Evolutionary conservation across 2,113 vertebrate species (phyloP).

Genomic region (Trinectes maculatus): DNA sequence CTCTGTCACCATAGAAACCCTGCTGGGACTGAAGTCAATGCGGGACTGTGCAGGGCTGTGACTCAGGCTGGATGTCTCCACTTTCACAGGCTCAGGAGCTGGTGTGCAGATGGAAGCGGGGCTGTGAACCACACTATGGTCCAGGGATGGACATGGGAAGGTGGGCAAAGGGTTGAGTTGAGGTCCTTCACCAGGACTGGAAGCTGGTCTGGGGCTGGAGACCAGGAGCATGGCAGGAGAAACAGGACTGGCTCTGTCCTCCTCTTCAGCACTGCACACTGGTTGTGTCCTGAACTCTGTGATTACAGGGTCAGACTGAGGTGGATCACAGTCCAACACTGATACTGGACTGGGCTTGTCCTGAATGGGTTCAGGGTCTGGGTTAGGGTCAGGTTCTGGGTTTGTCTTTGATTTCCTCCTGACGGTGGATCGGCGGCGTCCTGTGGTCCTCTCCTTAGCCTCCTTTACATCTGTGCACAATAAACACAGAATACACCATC

Average conservation of each 20-base stretch:
- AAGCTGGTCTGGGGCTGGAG: constrained; percentile 10
- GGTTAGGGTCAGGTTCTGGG: constrained; percentile 23
- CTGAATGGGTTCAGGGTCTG: not conserved
- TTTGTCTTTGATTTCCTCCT: constrained; percentile 57
- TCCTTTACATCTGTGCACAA: constrained; percentile 45
- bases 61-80: constrained; percentile 62
- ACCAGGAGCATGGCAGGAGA: not conserved
- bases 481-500: not conserved
- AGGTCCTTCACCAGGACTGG: constrained; percentile 11
- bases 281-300: not conserved
- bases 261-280: not conserved
- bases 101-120: not conserved
- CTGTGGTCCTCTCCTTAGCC: constrained; percentile 42
- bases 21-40: not conserved
- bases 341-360: not conserved
- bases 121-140: not conserved
- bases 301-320: not conserved
- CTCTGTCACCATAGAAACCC: constrained; percentile 36
- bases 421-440: constrained; percentile 61
- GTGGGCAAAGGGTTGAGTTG: not conserved
- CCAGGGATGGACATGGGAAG: not conserved
- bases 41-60: constrained; percentile 68
- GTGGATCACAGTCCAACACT: not conserved
- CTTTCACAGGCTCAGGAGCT: constrained; percentile 11
- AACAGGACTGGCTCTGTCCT: constrained; percentile 1